Evolutionary conservation across 2,888 invertebrate species (phyloP), one percentile per base, ranked within the genome.

Genomic region (Scaeva pyrastri): DNA sequence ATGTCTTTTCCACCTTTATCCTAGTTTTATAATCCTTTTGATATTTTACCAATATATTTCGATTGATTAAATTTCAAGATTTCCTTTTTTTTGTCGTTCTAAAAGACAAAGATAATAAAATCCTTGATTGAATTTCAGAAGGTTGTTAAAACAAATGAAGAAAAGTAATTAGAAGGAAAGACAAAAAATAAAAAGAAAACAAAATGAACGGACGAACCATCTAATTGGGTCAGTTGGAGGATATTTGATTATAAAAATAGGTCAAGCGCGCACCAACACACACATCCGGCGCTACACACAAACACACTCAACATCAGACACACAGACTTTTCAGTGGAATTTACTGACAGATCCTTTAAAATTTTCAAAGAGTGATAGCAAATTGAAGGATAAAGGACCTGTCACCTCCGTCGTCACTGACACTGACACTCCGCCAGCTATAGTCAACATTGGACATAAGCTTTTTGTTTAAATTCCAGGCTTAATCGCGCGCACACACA

Each of bases 191-290:
- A 31, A 31, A 31, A 31, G 31, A 7, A 31, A n/a, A n/a, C n/a
- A n/a, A n/a, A n/a, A n/a, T n/a, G n/a, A n/a, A 31, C 31, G 43
- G 21, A 62, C 43, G 45, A 77, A 66, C 10, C 31, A 11, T 19
- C 21, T 73, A 85, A 85, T 81, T 85, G 81, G 85, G 85, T 85
- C 85, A 85, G 60, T 73, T 68, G 36, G 56, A 48, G 52, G 48
- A 73, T 72, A 71, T 73, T 50, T 70, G n/a, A 58, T 62, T 55
- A 48, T 62, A 56, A 70, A 83, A 74, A 81, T 76, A 68, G 85
- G 85, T 85, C 85, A 81, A 66, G 66, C 66, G 6, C 58, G 6
- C 58, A 41, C 36, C 50, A 31, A 56, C 60, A 26, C 41, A 56
- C 21, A 50, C 62, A n/a, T n/a, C n/a, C n/a, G n/a, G n/a, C n/a